Evolutionary conservation across 2,888 invertebrate genomes (phyloP).

Genomic region (Gymnocheta viridis): DNA sequence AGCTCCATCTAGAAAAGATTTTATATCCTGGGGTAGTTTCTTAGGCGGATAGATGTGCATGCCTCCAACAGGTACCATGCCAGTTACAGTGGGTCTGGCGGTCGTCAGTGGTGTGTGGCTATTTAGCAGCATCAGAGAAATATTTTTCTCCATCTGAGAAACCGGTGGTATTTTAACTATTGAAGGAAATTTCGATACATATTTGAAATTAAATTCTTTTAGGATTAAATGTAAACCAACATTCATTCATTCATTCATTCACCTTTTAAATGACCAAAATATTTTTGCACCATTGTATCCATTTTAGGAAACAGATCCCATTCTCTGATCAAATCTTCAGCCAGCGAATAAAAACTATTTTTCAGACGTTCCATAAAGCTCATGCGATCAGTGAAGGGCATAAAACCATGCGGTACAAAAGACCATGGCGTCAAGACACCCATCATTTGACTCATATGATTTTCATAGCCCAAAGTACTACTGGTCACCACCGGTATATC

Average conservation of each 20-base stretch:
- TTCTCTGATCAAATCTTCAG: conserved; percentile 77
- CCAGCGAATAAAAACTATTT: conserved; percentile 82
- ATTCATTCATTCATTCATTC: too few relatives aligned
- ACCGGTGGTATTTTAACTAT: conserved; percentile 80
- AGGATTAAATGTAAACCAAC: not conserved
- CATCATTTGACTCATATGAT: conserved; percentile 82
- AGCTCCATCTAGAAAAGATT: conserved; percentile 81
- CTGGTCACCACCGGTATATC: conserved; percentile 81
- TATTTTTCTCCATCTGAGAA: conserved; percentile 81
- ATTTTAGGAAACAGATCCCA: conserved; percentile 79
- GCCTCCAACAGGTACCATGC: conserved; percentile 84
- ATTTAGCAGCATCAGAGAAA: conserved; percentile 83
- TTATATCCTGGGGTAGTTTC: conserved; percentile 78
- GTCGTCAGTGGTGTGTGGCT: conserved; percentile 82
- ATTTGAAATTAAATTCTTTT: not conserved
- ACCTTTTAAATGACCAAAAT: conserved; percentile 77
- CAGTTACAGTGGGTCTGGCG: conserved; percentile 81
- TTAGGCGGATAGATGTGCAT: conserved; percentile 83
- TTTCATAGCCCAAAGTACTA: conserved; percentile 81
- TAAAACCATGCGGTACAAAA: conserved; percentile 82
- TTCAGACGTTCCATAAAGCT: conserved; percentile 83
- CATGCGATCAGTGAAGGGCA: conserved; percentile 82
- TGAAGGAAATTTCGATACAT: not conserved
- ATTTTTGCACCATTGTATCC: conserved; percentile 77
- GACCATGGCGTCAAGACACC: conserved; percentile 83